A percentile compares a stretch with the other conserved stretches of the same genome.
These are phyloP conservation scores for Holothuria glaberrima DNA, from an alignment of 35 echinoderm and acorn worm species.

Conservation along the genomic window DNA sequence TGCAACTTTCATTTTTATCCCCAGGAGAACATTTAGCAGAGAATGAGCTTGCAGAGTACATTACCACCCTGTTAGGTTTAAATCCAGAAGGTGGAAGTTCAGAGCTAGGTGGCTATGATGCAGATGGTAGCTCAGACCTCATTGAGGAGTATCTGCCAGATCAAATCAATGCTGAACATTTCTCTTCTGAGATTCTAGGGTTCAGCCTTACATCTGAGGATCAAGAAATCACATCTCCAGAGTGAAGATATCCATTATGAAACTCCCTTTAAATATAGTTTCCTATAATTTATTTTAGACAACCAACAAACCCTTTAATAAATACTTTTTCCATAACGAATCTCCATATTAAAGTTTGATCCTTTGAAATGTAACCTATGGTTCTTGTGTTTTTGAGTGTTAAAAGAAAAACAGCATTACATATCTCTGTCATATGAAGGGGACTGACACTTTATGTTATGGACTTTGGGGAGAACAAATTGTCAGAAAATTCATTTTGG, in stretches of 20 bases:
- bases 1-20: neutral
- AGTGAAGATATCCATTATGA: neutral
- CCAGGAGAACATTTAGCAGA: slow-evolving; percentile 98
- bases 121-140: slow-evolving; percentile 58
- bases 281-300: too few species aligned
- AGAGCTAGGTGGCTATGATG: slow-evolving; percentile 89
- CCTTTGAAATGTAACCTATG: too few species aligned
- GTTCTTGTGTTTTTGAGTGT: too few species aligned
- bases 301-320: too few species aligned
- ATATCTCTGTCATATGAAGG: too few species aligned
- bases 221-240: slow-evolving; percentile 47
- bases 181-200: slow-evolving; percentile 84
- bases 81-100: slow-evolving; percentile 98
- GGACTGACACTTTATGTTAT: too few species aligned
- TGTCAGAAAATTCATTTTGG: too few species aligned
- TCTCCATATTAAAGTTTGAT: too few species aligned
- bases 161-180: slow-evolving; percentile 85
- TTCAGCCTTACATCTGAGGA: slow-evolving; percentile 68
- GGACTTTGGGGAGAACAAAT: too few species aligned
- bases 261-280: too few species aligned
- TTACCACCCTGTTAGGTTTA: slow-evolving; percentile 93
- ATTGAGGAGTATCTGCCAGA: slow-evolving; percentile 91
- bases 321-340: too few species aligned
- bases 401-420: too few species aligned
- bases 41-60: slow-evolving; percentile 86